Evolutionary conservation across 2,888 invertebrate species (phyloP).

Genomic region (Julus scanicus): DNA sequence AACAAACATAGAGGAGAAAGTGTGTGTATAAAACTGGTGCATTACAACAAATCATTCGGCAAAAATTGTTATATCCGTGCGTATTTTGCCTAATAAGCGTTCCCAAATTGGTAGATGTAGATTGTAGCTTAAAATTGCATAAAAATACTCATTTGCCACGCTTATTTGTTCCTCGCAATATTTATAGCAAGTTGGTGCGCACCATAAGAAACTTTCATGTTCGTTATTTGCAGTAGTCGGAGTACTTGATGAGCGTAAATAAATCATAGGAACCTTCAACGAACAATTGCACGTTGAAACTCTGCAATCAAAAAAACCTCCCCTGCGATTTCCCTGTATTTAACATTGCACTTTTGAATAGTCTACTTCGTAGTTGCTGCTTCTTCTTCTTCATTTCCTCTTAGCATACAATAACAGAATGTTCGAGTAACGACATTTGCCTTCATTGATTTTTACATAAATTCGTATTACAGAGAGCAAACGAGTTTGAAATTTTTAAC

Average conservation of each 20-base stretch:
- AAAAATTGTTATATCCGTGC: background rate
- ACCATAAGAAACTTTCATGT: background rate
- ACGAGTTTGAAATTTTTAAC: conserved; percentile 29
- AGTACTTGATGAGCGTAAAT: conserved; percentile 37
- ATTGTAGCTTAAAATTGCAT: conserved; percentile 13
- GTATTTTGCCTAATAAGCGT: background rate
- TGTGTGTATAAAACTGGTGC: background rate
- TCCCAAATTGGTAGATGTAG: background rate
- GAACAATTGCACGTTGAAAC: conserved; percentile 39
- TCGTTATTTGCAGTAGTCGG: background rate
- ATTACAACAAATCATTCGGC: background rate
- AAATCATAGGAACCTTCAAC: conserved; percentile 34
- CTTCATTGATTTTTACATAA: conserved; percentile 39
- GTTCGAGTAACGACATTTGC: conserved; percentile 42
- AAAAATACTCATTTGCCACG: conserved; percentile 3
- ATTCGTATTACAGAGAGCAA: conserved; percentile 35
- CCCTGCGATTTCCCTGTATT: conserved; percentile 22
- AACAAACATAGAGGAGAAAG: background rate
- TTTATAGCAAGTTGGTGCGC: conserved; percentile 2
- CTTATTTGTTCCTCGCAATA: conserved; percentile 15
- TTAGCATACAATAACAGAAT: conserved; percentile 38
- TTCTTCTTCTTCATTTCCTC: conserved; percentile 35
- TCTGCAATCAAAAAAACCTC: conserved; percentile 11
- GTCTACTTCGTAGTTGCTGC: background rate
- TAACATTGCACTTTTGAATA: conserved; percentile 36